Evolutionary conservation across 2,888 invertebrate species (phyloP), one percentile per base, ranked within the genome.

Genomic region (Euclidia mi): DNA sequence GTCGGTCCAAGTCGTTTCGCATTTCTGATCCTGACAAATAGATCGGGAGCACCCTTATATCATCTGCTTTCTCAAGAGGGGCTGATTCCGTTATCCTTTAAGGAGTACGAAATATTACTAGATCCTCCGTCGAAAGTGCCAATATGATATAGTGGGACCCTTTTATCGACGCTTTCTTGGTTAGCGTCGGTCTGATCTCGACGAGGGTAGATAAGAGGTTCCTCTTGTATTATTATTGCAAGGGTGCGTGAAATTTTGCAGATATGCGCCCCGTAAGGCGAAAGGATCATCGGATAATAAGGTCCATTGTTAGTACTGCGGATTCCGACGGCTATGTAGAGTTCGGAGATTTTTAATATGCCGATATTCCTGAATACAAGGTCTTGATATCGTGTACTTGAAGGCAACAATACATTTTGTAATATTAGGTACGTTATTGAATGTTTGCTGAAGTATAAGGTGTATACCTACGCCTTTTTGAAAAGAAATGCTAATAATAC

Each of bases 161-260:
- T 89, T 90, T 91, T 92, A 91, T 91, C 88, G 85, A 57, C 71
- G 74, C 69, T 72, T 81, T 59, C 60, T 65, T 44, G 74, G 81
- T 65, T 73, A 78, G 78, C 81, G 81, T 82, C 78, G 83, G 77
- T 85, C 82, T 81, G 74, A 74, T 74, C 74, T 64, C 76, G 57
- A 65, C 76, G 84, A 90, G 91, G 93, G 91, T 89, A 89, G 92
- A 91, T 91, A 93, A 91, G 88, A 81, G 77, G 74, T 76, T 83
- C 67, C 68, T 79, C 76, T 74, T 75, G 80, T 81, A 85, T 81
- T 90, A 89, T 91, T 91, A 89, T 90, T 90, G 87, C 87, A 89
- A 88, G 93, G 92, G 91, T 88, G 92, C 90, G 91, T 92, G 91
- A 91, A 93, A 92, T 90, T 92, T 89, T 84, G 86, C 88, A 91